Conservation (phyloP, 2,113 vertebrate species). For the Osmerus eperlanus region DNA sequence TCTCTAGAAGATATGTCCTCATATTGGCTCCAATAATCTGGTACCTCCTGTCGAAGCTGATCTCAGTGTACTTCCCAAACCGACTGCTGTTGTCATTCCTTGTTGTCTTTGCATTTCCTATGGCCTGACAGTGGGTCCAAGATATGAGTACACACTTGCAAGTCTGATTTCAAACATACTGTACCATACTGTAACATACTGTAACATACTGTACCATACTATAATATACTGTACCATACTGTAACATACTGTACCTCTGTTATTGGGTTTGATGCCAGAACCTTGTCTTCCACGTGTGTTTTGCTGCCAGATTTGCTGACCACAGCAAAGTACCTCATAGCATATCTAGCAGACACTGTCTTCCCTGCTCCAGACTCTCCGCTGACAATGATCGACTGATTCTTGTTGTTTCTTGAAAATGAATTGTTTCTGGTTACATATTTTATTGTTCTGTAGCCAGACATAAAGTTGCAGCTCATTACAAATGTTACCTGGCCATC, state of each 20-base stretch:
- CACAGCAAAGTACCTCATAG: constrained; percentile 96
- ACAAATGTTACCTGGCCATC: constrained; percentile 85
- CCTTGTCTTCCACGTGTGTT: constrained; percentile 88
- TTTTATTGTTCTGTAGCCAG: too few relatives aligned
- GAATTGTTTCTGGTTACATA: too few relatives aligned
- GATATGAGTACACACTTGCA: too few relatives aligned
- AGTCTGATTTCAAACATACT: too few relatives aligned
- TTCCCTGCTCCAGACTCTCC: constrained; percentile 98
- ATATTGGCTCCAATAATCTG: constrained; percentile 96
- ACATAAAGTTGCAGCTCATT: neutral
- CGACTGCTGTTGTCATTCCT: constrained; percentile 98
- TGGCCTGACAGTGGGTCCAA: constrained; percentile 72
- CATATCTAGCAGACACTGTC: constrained; percentile 92
- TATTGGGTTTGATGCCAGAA: constrained; percentile 92
- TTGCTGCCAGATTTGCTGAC: constrained; percentile 94
- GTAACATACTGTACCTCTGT: constrained; percentile 78
- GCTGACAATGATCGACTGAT: constrained; percentile 97
- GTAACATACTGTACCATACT: neutral
- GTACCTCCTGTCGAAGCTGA: constrained; percentile 87
- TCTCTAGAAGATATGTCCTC: constrained; percentile 96
- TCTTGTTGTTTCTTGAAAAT: constrained; percentile 82
- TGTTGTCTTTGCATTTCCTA: constrained; percentile 97
- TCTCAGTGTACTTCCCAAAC: constrained; percentile 97
- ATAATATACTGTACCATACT: too few relatives aligned
- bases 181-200: too few relatives aligned